Conservation (phyloP, 2,888 invertebrate species). For the Busseola fusca region DNA sequence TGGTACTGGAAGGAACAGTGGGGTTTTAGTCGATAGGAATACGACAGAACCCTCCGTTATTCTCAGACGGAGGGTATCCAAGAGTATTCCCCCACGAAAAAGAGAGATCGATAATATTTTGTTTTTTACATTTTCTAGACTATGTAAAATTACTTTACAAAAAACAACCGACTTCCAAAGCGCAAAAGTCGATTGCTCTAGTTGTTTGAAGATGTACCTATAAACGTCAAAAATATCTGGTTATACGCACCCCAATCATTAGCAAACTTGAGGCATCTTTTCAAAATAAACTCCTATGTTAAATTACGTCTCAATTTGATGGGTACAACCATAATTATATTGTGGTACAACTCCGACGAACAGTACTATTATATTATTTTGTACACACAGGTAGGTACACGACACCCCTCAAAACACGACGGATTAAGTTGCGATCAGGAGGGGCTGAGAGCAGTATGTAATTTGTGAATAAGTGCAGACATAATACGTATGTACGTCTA, state of each 20-base stretch:
- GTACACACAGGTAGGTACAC: neutral
- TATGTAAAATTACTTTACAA: neutral
- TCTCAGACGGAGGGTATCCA: no score
- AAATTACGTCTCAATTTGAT: neutral
- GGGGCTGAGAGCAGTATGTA: neutral
- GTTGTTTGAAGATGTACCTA: no score
- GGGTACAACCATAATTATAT: no score
- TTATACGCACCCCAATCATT: neutral
- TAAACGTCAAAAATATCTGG: no score
- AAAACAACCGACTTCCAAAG: neutral
- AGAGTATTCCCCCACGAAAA: no score
- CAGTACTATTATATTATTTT: neutral
- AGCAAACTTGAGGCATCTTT: neutral
- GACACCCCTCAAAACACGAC: neutral
- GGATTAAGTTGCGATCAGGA: neutral
- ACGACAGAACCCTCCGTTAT: no score
- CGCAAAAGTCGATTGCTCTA: no score
- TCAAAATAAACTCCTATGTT: neutral
- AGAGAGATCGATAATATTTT: no score
- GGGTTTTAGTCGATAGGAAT: no score
- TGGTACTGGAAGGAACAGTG: no score
- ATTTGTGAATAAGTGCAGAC: neutral
- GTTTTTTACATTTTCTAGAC: neutral
- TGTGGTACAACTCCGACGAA: no score
- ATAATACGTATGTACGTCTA: no score